Evolutionary conservation across 2,113 vertebrate species (phyloP).

Genomic region (Charadrius vociferus): DNA sequence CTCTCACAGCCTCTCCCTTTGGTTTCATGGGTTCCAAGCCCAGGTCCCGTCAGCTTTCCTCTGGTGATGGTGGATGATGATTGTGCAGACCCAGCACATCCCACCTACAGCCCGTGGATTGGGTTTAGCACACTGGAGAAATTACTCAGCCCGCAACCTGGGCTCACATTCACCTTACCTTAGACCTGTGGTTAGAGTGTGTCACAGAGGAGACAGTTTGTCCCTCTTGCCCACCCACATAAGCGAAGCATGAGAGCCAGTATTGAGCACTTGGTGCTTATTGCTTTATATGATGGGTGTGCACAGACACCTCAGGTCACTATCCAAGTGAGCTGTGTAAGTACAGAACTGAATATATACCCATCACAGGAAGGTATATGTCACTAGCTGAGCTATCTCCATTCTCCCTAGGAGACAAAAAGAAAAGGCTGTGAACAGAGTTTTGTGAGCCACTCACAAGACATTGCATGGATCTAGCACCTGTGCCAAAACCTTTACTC

Average conservation of each 20-base stretch:
- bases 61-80: background rate
- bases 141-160: background rate
- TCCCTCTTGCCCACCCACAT: background rate
- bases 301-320: background rate
- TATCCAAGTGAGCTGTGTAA: background rate
- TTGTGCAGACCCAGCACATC: background rate
- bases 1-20: background rate
- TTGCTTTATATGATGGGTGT: background rate
- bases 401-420: background rate
- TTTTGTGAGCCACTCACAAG: background rate
- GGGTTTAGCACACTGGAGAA: background rate
- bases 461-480: background rate
- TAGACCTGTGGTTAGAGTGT: background rate
- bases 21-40: background rate
- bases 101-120: background rate
- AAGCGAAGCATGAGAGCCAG: background rate
- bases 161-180: background rate
- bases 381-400: background rate
- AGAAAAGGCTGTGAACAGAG: background rate
- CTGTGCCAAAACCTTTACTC: background rate
- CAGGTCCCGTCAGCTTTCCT: background rate
- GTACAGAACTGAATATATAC: background rate
- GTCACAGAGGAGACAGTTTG: background rate
- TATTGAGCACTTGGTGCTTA: background rate
- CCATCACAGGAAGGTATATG: rapidly evolving